Conservation (phyloP, 2,113 vertebrate species). For the Muscicapa adusta region DNA sequence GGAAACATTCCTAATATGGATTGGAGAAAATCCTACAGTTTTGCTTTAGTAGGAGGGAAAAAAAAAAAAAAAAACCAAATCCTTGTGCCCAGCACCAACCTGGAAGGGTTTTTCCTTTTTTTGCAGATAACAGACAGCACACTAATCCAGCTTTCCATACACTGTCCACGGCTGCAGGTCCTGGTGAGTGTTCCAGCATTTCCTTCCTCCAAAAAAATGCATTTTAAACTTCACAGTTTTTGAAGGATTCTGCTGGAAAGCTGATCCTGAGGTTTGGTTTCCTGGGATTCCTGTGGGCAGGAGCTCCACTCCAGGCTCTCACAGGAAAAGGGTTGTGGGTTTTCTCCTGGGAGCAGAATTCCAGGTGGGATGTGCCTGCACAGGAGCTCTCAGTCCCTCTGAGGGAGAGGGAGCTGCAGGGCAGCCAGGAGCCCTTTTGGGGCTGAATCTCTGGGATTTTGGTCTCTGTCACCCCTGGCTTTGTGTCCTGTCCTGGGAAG, state of each 20-base stretch:
- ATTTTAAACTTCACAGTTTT: not conserved
- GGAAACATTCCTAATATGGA: too few relatives aligned
- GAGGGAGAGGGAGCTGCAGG: not conserved
- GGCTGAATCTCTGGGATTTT: not conserved
- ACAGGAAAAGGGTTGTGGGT: not conserved
- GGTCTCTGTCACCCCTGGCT: rapidly evolving
- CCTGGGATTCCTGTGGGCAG: too few relatives aligned
- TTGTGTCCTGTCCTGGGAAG: not conserved
- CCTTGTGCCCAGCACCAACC: rapidly evolving
- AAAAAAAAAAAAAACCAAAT: too few relatives aligned
- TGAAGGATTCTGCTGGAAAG: not conserved
- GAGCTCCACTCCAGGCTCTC: too few relatives aligned
- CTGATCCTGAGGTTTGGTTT: not conserved
- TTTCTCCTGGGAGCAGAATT: not conserved
- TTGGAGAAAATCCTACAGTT: not conserved
- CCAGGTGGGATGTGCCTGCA: not conserved
- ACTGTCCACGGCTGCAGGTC: conserved; percentile 96
- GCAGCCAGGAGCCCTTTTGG: not conserved
- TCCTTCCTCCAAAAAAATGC: not conserved
- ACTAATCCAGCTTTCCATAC: conserved; percentile 93
- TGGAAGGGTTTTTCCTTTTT: not conserved
- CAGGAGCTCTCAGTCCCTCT: not conserved
- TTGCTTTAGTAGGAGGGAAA: rapidly evolving
- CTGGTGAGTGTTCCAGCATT: conserved; percentile 79
- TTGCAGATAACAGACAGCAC: conserved; percentile 93